These are phyloP conservation scores for Crossocerus cetratus DNA, from an alignment of 2,888 invertebrate genomes.

Conservation along the genomic window DNA sequence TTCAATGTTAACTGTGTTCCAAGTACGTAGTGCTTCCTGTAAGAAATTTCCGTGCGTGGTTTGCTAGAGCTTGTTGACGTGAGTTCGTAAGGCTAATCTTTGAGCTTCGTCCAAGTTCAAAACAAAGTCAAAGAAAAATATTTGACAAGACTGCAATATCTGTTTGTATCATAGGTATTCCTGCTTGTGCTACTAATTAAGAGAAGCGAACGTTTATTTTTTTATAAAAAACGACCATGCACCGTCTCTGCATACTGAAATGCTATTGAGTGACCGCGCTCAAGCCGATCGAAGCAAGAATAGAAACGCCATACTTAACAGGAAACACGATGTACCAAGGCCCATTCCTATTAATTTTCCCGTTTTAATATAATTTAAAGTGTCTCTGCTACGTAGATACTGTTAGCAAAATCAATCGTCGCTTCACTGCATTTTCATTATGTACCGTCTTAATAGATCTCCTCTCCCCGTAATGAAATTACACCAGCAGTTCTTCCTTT, in stretches of 20 bases:
- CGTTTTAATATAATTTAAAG: background rate
- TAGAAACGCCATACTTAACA: background rate
- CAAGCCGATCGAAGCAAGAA: background rate
- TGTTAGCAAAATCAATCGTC: no score
- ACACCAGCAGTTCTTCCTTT: conserved; percentile 7
- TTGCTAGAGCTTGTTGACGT: conserved; percentile 30
- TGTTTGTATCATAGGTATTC: conserved; percentile 19
- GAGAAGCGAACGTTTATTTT: conserved; percentile 18
- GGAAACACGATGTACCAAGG: background rate
- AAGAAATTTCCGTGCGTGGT: conserved; percentile 28
- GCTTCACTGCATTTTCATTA: background rate
- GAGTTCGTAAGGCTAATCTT: conserved; percentile 30
- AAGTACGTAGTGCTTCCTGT: conserved; percentile 46
- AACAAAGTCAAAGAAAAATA: background rate
- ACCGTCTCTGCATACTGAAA: conserved; percentile 17
- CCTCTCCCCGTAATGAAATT: conserved; percentile 12
- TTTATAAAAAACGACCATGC: conserved; percentile 7
- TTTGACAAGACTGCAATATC: conserved; percentile 36
- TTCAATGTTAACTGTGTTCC: conserved; percentile 35
- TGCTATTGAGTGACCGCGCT: conserved; percentile 12
- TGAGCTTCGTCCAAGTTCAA: conserved; percentile 22
- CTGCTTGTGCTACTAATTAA: conserved; percentile 39
- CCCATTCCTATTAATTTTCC: background rate
- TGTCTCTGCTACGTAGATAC: background rate
- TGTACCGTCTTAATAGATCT: conserved; percentile 1